These are phyloP conservation scores for Zoanthus sociatus DNA, from an alignment of 92 coral and sea anemone genomes.

Conservation along the genomic window DNA sequence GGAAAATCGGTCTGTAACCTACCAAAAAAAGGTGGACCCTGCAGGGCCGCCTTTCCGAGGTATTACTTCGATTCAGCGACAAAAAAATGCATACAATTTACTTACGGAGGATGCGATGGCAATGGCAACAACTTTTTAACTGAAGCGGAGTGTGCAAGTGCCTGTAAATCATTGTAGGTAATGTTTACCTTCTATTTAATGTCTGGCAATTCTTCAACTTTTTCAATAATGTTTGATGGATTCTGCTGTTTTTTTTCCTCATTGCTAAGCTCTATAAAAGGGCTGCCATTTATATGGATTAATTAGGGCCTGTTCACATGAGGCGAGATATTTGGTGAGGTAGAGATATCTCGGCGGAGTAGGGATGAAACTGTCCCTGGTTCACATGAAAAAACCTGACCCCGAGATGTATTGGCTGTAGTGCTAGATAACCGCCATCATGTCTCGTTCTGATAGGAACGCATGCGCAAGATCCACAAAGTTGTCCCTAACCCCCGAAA, in stretches of 20 bases:
- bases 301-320: no score
- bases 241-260: not conserved
- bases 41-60: constrained; percentile 39
- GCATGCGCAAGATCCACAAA: no score
- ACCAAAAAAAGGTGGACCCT: not conserved
- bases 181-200: not conserved
- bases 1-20: not conserved
- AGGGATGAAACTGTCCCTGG: no score
- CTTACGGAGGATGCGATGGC: constrained; percentile 26
- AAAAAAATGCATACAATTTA: constrained; percentile 2
- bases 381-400: no score
- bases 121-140: constrained; percentile 21
- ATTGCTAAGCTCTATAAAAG: not conserved
- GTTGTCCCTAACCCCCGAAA: no score
- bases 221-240: not conserved
- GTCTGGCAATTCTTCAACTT: not conserved
- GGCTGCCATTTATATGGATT: no score
- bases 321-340: no score
- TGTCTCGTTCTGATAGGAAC: no score
- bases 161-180: constrained; percentile 6
- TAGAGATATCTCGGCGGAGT: no score
- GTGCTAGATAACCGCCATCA: no score
- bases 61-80: not conserved
- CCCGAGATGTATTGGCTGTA: no score
- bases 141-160: constrained; percentile 4